A percentile compares a stretch with the other conserved stretches of the same genome.
Conservation (phyloP, 1,140 invertebrate species). For the Saccostrea cuccullata region DNA sequence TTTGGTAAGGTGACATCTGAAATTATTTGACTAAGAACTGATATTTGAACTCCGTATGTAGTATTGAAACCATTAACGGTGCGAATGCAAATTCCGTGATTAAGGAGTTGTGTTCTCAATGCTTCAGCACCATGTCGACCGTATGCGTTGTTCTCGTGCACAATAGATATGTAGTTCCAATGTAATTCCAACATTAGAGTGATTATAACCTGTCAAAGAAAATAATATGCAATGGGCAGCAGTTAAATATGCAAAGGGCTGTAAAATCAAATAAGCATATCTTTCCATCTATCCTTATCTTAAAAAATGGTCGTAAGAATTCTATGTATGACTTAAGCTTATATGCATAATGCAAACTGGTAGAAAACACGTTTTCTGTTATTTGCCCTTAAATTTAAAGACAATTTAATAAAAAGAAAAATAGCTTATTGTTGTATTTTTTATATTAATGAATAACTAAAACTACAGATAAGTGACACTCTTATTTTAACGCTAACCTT, state of each 20-base stretch:
- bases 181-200: background rate
- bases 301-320: too few relatives aligned
- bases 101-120: background rate
- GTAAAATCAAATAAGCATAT: too few relatives aligned
- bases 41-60: constrained; percentile 4
- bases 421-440: too few relatives aligned
- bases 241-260: background rate
- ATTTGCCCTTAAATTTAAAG: too few relatives aligned
- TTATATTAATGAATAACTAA: too few relatives aligned
- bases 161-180: constrained; percentile 36
- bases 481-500: background rate
- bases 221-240: background rate
- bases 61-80: background rate
- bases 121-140: constrained; percentile 9
- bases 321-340: too few relatives aligned
- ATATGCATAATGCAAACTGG: too few relatives aligned
- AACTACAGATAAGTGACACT: too few relatives aligned
- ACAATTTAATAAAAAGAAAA: too few relatives aligned
- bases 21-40: background rate
- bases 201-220: constrained; percentile 8
- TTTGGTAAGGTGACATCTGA: background rate
- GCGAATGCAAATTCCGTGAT: constrained; percentile 8
- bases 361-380: too few relatives aligned
- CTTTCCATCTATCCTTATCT: too few relatives aligned
- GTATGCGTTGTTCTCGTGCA: constrained; percentile 21